Evolutionary conservation across 2,113 vertebrate species (phyloP), one percentile per base, ranked within the genome.

Genomic region (Psephotus haematonotus): DNA sequence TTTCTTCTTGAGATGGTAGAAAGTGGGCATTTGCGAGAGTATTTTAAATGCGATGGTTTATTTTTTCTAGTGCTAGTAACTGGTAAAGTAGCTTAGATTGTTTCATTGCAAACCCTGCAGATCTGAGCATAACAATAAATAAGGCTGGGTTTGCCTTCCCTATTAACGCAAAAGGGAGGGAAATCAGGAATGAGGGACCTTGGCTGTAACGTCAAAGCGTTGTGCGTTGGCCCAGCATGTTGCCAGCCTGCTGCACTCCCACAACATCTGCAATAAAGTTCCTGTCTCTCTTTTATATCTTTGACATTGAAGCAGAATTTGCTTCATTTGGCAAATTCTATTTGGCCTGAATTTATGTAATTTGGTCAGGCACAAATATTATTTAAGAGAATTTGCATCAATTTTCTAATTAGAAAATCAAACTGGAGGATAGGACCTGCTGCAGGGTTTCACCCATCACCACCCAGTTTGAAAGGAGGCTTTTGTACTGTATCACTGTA

Each of bases 341-440:
- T 97, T 97, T 97, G 95, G 68, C 95, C 89, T 94, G 88, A 96
- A 97, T 98, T 97, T 82, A 95, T 97, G 93, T 91, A 82, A 95
- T 97, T 97, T 96, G 93, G 82, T 92, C 88, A 87, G 95, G 80
- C 76, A 71, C 92, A 97, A 81, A 94, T 97, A 95, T 82, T 97
- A 88, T 78, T 84, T 93, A 15, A 86, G 94, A 95, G 90, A 80
- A 86, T 88, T 93, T 96, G 90, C 92, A 67, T 93, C 97, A 91
- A 81, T 96, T 71, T 93, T 97, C 92, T 97, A 93, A 97, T 95
- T 96, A 96, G 94, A 96, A 97, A 98, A 96, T 96, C 88, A 94
- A 88, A 92, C 9, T n/a, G 44, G 92, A 85, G 82, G 80, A 75
- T 85, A 89, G 84, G 92, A 94, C 78, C 70, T 97, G 84, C 96